Percentiles rank a stretch among this genome's conserved stretches.
Conservation (phyloP, 1,140 invertebrate species). For the Myzus persicae region DNA sequence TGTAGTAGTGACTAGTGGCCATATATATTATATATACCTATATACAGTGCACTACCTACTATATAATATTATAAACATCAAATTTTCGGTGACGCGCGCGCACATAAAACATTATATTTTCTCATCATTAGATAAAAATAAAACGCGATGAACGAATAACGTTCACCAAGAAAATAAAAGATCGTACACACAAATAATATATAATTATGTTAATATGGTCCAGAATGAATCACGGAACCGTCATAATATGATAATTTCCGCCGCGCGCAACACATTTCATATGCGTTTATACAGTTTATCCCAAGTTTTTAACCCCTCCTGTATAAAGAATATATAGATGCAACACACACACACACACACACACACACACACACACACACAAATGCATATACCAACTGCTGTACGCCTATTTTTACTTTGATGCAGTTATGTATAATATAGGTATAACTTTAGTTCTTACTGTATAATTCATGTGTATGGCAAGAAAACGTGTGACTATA, state of each 20-base stretch:
- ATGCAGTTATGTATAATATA: background rate
- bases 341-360: background rate
- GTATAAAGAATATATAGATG: background rate
- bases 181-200: slow-evolving; percentile 25
- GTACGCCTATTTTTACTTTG: background rate
- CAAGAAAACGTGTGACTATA: background rate
- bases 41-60: background rate
- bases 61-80: background rate
- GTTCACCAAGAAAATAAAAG: background rate
- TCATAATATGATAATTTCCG: background rate
- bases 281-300: background rate
- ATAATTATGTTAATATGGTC: slow-evolving; percentile 33
- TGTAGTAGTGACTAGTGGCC: background rate
- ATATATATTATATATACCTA: too few species aligned
- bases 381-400: background rate
- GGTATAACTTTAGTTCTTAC: background rate
- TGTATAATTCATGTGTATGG: background rate
- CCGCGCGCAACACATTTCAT: background rate
- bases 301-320: background rate
- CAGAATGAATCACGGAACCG: slow-evolving; percentile 15
- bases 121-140: slow-evolving; percentile 2
- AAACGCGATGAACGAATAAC: background rate
- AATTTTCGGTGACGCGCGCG: slow-evolving; percentile 10
- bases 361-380: too few species aligned
- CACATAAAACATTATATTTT: background rate